These are phyloP conservation scores for Sebastes cheni DNA, from an alignment of 2,797 vertebrate genomes.

Conservation along the genomic window DNA sequence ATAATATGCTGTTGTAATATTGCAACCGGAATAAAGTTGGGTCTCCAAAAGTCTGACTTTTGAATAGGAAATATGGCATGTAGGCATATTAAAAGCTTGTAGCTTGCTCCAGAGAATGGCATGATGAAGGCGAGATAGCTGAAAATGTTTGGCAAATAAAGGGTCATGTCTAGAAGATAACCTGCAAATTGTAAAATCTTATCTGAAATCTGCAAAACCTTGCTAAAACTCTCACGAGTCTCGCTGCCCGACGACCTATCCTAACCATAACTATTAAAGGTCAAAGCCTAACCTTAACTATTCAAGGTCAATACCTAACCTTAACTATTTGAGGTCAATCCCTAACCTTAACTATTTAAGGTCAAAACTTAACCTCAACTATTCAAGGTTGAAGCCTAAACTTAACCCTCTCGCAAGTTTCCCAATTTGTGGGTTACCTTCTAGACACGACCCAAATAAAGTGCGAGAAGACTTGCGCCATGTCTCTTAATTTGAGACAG, in stretches of 20 bases:
- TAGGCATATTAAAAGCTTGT: not conserved
- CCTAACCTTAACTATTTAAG: too few species aligned
- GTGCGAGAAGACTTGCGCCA: not conserved
- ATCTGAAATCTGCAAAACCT: too few species aligned
- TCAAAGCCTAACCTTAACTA: too few species aligned
- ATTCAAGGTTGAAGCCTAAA: fast-evolving
- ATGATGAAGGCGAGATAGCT: not conserved
- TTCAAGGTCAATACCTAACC: fast-evolving
- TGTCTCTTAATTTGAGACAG: not conserved
- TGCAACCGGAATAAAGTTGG: not conserved
- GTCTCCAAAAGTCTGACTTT: not conserved
- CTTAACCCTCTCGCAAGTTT: too few species aligned
- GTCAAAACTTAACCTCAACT: too few species aligned
- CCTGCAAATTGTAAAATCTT: too few species aligned
- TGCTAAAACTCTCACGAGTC: too few species aligned
- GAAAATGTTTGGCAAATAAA: not conserved
- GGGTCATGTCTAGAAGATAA: too few species aligned
- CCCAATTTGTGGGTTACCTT: too few species aligned
- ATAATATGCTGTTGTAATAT: not conserved
- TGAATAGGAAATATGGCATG: not conserved
- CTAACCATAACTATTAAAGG: too few species aligned
- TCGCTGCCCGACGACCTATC: too few species aligned
- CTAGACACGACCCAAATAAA: too few species aligned
- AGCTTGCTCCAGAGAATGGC: not conserved
- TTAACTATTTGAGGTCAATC: fast-evolving